A percentile compares a stretch with the other conserved stretches of the same genome.
Conservation (phyloP, 2,113 vertebrate genomes). For the Ochotona princeps region DNA sequence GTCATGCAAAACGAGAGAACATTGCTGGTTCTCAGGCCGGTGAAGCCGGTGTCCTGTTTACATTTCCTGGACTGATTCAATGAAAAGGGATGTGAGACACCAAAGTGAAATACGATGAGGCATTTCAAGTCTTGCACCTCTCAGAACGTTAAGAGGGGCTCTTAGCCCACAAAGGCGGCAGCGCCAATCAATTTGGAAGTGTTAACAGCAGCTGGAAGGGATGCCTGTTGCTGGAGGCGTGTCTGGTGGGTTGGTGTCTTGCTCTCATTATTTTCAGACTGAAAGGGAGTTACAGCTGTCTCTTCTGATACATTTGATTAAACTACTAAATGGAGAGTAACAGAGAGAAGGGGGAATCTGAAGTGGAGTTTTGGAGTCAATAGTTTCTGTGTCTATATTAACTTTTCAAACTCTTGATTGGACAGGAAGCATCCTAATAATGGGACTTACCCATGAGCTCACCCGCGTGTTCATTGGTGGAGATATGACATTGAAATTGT, state of each 20-base stretch:
- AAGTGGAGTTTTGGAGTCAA: not conserved
- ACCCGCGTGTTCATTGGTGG: constrained; percentile 45
- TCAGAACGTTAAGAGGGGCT: constrained; percentile 53
- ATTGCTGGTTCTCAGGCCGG: not conserved
- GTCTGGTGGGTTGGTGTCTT: constrained; percentile 10
- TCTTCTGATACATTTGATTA: constrained; percentile 62
- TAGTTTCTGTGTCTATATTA: not conserved
- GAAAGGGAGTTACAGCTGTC: constrained; percentile 63
- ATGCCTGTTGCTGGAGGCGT: constrained; percentile 33
- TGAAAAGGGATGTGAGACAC: constrained; percentile 48
- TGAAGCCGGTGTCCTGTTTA: constrained; percentile 66
- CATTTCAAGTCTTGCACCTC: constrained; percentile 40
- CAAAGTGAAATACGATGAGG: constrained; percentile 1
- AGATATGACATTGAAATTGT: constrained; percentile 57
- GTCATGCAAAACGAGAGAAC: constrained; percentile 53
- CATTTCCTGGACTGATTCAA: constrained; percentile 57
- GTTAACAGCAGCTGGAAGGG: constrained; percentile 61
- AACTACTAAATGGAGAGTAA: constrained; percentile 48
- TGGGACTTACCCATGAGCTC: constrained; percentile 45
- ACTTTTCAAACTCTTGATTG: constrained; percentile 51
- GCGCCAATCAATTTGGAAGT: constrained; percentile 54
- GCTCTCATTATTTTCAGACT: constrained; percentile 67
- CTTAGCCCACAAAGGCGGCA: constrained; percentile 44
- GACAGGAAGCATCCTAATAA: constrained; percentile 47
- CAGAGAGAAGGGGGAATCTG: constrained; percentile 24